Percentiles rank a stretch among this genome's conserved stretches.
Evolutionary conservation across 2,113 vertebrate genomes (phyloP).

Genomic region (Callaeas wilsoni): DNA sequence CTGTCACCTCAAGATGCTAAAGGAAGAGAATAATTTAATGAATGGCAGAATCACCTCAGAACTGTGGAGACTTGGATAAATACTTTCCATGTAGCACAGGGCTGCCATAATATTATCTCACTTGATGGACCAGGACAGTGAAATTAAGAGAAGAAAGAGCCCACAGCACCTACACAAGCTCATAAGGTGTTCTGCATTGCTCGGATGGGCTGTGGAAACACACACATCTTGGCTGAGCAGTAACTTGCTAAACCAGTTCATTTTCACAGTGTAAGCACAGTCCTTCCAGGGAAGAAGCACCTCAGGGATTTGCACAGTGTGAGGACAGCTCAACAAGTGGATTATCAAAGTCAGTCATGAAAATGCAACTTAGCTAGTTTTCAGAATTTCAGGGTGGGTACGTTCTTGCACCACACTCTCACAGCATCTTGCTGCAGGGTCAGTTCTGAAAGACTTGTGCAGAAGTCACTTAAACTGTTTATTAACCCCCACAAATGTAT

Average conservation of each 20-base stretch:
- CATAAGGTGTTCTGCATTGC: neutral
- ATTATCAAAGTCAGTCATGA: neutral
- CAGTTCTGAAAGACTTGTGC: neutral
- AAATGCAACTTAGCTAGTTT: neutral
- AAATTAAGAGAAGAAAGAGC: neutral
- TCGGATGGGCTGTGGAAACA: neutral
- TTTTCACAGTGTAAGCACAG: neutral
- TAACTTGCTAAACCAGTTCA: neutral
- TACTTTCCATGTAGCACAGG: neutral
- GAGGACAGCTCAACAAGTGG: neutral
- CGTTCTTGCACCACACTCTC: neutral
- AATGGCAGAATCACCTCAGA: neutral
- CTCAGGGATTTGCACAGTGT: neutral
- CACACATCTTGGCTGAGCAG: neutral
- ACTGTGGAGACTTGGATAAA: neutral
- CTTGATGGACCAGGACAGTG: neutral
- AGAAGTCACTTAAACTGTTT: neutral
- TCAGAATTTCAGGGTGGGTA: neutral
- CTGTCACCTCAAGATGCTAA: neutral
- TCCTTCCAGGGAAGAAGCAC: neutral
- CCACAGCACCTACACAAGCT: neutral
- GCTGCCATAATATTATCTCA: neutral
- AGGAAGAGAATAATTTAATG: neutral
- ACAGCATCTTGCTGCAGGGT: neutral
- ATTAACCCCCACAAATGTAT: neutral